Conservation (phyloP, 2,888 invertebrate genomes). For the Amitus sp. region DNA sequence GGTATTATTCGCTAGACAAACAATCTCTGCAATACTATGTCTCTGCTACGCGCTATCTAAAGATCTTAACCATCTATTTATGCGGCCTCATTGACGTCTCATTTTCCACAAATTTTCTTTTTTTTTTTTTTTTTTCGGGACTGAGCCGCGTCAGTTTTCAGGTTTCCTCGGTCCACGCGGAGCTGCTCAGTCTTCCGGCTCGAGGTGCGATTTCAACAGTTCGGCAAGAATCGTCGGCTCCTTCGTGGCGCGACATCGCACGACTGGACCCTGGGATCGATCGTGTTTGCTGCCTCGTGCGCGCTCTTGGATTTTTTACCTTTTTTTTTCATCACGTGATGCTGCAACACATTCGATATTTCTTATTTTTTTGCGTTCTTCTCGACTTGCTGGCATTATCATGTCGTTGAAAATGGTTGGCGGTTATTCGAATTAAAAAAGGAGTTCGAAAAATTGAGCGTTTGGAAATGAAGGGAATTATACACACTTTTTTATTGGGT, state of each 20-base stretch:
- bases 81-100: neutral
- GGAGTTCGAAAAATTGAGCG: too few relatives aligned
- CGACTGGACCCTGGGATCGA: conserved; percentile 28
- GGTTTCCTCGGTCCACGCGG: conserved; percentile 18
- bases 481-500: too few relatives aligned
- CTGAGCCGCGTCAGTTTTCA: conserved; percentile 30
- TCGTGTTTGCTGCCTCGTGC: conserved; percentile 28
- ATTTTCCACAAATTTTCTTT: neutral
- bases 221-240: conserved; percentile 48
- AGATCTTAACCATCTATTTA: too few relatives aligned
- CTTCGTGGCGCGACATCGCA: conserved; percentile 24
- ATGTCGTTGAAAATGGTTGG: too few relatives aligned
- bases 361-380: conserved; percentile 4
- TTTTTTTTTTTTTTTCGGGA: too few relatives aligned
- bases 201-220: conserved; percentile 25
- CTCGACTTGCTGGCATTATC: too few relatives aligned
- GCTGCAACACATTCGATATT: conserved; percentile 33
- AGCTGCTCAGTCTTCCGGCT: conserved; percentile 31
- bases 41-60: too few relatives aligned
- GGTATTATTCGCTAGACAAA: too few relatives aligned
- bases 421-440: too few relatives aligned
- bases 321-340: conserved; percentile 26
- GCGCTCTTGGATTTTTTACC: conserved; percentile 21
- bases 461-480: too few relatives aligned
- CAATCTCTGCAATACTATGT: too few relatives aligned